Evolutionary conservation across 2,888 invertebrate species (phyloP), one percentile per base, ranked within the genome.

Genomic region (Nomada hirtipes): DNA sequence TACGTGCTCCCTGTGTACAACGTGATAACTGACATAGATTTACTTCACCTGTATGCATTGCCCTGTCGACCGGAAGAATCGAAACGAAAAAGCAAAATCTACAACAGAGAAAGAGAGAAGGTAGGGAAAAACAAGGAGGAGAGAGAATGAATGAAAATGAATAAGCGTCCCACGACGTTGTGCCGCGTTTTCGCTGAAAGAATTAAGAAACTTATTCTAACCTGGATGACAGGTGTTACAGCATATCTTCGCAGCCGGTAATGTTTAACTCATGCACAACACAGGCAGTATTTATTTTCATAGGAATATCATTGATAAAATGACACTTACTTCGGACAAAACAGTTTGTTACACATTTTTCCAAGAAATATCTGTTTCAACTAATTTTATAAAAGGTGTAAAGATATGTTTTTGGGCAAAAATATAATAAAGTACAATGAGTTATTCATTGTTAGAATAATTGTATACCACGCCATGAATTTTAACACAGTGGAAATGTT

Each of bases 131-230:
- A 64, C 15, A 63, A 3, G 10, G 23, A 20, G 15, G 18, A 23
- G 15, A 7, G 36, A 50, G 36, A 15, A n/a, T 13, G n/a, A 15
- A 44, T 13, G 47, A 11, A 50, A 52, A 15, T 4, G 13, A 71
- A 52, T 18, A 50, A 55, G 20, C 23, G 23, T 42, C 52, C 20
- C 50, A 52, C n/a, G 18, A 42, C 42, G n/a, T 44, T 42, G 20
- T 2, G 44, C 42, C 55, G 20, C 18, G 20, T 9, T 7, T 18
- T 13, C 18, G 36, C 60, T 57, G 50, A 23, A 59, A 44, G 69
- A 61, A 79, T 71, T 79, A 79, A 67, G 65, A 47, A 71, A 67
- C 65, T 79, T 67, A 79, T 79, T 61, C 65, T 29, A 42, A 59
- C 26, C 55, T 15, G 13, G 18, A n/a, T 29, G 36, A 15, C 13